phyloP scores from a whole-genome alignment of 2,113 vertebrate genomes.

The Ariopsis seemanni region DNA sequence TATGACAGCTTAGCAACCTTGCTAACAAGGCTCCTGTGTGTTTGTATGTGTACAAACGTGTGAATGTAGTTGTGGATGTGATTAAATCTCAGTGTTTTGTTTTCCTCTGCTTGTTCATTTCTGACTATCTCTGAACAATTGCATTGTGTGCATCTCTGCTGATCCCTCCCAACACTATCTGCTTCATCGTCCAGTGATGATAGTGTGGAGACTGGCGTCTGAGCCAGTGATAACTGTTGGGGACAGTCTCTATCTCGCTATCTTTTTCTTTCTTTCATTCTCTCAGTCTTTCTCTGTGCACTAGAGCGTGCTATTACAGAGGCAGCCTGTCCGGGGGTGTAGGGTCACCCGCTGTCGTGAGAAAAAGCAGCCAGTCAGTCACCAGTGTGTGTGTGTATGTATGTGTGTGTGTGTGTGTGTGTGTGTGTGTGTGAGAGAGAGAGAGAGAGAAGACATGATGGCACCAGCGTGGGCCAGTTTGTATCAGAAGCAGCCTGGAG shows the following conservation, averaged over 20 bases:
- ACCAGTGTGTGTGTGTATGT: slow-evolving; percentile 48
- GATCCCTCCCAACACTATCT: slow-evolving; percentile 57
- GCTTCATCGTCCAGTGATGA: slow-evolving; percentile 69
- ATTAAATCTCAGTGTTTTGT: slow-evolving; percentile 49
- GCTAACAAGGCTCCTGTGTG: neutral
- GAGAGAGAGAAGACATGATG: slow-evolving; percentile 65
- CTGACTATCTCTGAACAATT: slow-evolving; percentile 58
- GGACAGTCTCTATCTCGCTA: slow-evolving; percentile 55
- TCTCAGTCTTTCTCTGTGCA: slow-evolving; percentile 60
- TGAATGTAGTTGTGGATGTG: slow-evolving; percentile 3
- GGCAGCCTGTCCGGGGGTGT: slow-evolving; percentile 56
- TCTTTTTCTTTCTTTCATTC: slow-evolving; percentile 53
- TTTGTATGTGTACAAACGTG: neutral
- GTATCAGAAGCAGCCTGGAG: slow-evolving; percentile 60
- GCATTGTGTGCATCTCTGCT: slow-evolving; percentile 38
- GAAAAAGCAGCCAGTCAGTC: slow-evolving; percentile 66
- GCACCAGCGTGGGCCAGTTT: slow-evolving; percentile 65
- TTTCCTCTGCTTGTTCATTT: slow-evolving; percentile 41
- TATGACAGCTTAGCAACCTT: neutral
- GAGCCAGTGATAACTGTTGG: slow-evolving; percentile 59
- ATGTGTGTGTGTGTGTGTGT: slow-evolving; percentile 13
- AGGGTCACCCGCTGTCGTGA: slow-evolving; percentile 58
- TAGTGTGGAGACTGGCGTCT: slow-evolving; percentile 61
- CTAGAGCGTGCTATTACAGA: slow-evolving; percentile 60
- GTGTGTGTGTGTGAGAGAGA: slow-evolving; percentile 7